phyloP scores from a whole-genome alignment of 37 sponge, comb jelly and placozoan species.

The Spongia lamella region DNA sequence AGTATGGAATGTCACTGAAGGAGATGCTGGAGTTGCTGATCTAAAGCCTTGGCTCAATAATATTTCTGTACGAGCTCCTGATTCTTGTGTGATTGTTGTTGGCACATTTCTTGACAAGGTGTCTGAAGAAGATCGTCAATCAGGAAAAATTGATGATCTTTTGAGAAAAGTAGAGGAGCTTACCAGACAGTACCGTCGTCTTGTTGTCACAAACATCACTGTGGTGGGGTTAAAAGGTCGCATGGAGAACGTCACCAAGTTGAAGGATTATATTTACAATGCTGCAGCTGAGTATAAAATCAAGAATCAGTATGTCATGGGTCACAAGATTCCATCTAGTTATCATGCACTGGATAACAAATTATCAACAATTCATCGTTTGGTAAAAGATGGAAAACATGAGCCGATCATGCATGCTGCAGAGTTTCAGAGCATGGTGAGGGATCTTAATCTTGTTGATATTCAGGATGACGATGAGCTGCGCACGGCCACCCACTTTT shows the following conservation, averaged over 20 bases:
- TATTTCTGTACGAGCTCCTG: slow-evolving; percentile 79
- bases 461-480: background rate
- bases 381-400: slow-evolving; percentile 43
- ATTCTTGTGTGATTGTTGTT: slow-evolving; percentile 81
- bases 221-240: slow-evolving; percentile 57
- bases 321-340: slow-evolving; percentile 84
- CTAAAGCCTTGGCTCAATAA: slow-evolving; percentile 90
- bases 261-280: slow-evolving; percentile 85
- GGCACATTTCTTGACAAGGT: slow-evolving; percentile 88
- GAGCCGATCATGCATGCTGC: slow-evolving; percentile 71
- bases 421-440: background rate
- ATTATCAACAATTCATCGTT: slow-evolving; percentile 57
- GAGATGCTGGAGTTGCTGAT: slow-evolving; percentile 74
- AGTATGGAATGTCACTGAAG: slow-evolving; percentile 78
- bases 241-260: slow-evolving; percentile 60
- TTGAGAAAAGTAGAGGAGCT: slow-evolving; percentile 49
- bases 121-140: slow-evolving; percentile 45
- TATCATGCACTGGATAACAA: slow-evolving; percentile 78
- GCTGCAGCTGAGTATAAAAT: slow-evolving; percentile 64
- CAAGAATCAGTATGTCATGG: slow-evolving; percentile 64
- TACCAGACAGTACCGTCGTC: slow-evolving; percentile 51
- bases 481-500: background rate
- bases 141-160: slow-evolving; percentile 32
- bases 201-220: slow-evolving; percentile 59
- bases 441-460: background rate